Evolutionary conservation across 2,113 vertebrate species (phyloP).

Genomic region (Spheniscus mendiculus): DNA sequence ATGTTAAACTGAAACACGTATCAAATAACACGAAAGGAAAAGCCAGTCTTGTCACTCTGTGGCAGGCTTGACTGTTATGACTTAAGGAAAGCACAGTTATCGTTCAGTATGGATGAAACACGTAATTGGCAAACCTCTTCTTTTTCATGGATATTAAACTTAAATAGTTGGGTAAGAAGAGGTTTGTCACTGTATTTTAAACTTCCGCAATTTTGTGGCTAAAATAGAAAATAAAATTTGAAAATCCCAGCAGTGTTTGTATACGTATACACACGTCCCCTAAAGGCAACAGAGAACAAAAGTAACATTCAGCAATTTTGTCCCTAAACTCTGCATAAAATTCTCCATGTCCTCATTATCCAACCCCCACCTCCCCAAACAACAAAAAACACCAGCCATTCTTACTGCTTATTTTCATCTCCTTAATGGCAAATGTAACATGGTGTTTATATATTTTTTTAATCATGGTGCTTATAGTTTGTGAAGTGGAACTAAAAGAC

Average conservation of each 20-base stretch:
- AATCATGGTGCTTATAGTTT: background rate
- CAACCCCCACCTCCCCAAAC: background rate
- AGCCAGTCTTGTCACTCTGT: background rate
- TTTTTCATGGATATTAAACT: background rate
- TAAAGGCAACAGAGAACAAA: background rate
- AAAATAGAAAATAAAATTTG: background rate
- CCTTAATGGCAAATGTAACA: background rate
- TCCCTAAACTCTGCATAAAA: background rate
- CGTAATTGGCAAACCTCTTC: background rate
- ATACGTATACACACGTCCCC: rapidly evolving
- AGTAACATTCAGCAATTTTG: background rate
- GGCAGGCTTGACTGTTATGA: background rate
- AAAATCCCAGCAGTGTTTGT: background rate
- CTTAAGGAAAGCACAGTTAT: background rate
- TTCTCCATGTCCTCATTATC: background rate
- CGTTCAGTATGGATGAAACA: background rate
- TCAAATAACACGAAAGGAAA: background rate
- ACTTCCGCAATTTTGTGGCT: background rate
- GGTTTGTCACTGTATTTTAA: background rate
- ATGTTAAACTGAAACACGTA: slow-evolving; percentile 25
- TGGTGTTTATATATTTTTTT: background rate
- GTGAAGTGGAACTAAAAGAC: background rate
- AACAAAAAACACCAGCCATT: background rate
- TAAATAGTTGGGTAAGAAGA: background rate
- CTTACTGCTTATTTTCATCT: background rate